phyloP scores from a whole-genome alignment of 1,140 invertebrate species.

The Drosophila repleta region DNA sequence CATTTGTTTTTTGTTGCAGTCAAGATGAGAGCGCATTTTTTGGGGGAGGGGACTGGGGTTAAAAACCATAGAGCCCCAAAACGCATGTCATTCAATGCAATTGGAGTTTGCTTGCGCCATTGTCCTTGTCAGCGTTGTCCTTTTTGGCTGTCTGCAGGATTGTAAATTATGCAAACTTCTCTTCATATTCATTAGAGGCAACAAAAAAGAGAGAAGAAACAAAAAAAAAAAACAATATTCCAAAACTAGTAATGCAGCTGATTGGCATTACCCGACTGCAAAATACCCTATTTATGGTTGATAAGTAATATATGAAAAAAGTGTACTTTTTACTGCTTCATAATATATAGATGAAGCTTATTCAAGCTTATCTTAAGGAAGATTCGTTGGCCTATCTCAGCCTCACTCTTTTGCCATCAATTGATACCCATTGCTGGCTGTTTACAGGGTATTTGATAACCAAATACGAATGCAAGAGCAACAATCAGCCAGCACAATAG shows the following conservation, averaged over 20 bases:
- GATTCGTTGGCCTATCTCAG: neutral
- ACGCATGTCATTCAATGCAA: conserved; percentile 76
- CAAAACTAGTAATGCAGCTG: neutral
- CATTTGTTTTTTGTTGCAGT: neutral
- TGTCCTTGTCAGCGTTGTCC: conserved; percentile 21
- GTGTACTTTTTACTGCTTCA: neutral
- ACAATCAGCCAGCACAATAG: conserved; percentile 33
- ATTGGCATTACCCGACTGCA: neutral
- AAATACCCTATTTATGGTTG: too few relatives aligned
- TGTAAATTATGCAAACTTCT: conserved; percentile 75
- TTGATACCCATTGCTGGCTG: neutral
- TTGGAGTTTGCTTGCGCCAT: conserved; percentile 41
- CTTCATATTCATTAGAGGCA: conserved; percentile 74
- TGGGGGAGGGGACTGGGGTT: neutral
- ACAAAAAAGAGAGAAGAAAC: conserved; percentile 10
- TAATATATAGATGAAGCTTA: too few relatives aligned
- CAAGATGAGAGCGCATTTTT: neutral
- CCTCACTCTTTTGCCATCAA: too few relatives aligned
- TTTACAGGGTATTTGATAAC: conserved; percentile 2
- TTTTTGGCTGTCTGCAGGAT: conserved; percentile 25
- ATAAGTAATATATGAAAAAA: too few relatives aligned
- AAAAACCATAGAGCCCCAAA: conserved; percentile 35
- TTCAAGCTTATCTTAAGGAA: too few relatives aligned
- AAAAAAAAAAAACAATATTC: conserved; percentile 21
- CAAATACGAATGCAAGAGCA: neutral